Percentiles rank a stretch among this genome's conserved stretches.
Conservation (phyloP, 2,888 invertebrate species). For the Tinea trinotella region DNA sequence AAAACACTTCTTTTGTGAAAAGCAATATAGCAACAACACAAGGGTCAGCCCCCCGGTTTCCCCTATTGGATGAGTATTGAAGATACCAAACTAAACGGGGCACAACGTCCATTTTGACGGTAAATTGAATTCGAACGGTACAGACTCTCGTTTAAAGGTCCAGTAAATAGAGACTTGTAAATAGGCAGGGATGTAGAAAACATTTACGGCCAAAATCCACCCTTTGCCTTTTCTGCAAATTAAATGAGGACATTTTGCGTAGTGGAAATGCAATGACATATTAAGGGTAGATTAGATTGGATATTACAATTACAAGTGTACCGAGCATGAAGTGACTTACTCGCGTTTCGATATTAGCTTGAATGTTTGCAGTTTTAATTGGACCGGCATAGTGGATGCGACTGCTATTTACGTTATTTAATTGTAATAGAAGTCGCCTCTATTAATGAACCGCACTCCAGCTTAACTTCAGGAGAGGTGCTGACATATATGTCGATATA, state of each 20-base stretch:
- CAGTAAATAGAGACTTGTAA: slow-evolving; percentile 59
- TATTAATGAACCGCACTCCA: no score
- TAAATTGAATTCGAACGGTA: slow-evolving; percentile 63
- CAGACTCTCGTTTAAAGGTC: slow-evolving; percentile 44
- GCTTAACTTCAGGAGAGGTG: no score
- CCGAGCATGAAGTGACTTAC: no score
- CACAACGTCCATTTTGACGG: slow-evolving; percentile 54
- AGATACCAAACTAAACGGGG: slow-evolving; percentile 39
- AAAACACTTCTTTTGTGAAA: neutral
- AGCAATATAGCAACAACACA: neutral
- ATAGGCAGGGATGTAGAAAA: slow-evolving; percentile 54
- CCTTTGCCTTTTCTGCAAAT: slow-evolving; percentile 59
- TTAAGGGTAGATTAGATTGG: neutral
- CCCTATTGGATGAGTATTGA: slow-evolving; percentile 21
- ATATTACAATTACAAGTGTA: no score
- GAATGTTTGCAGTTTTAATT: no score
- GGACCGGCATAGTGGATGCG: no score
- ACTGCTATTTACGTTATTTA: no score
- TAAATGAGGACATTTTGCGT: slow-evolving; percentile 37
- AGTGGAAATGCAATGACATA: neutral
- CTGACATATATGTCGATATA: no score
- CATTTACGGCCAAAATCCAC: slow-evolving; percentile 50
- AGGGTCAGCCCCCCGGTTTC: neutral
- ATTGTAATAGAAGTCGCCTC: no score
- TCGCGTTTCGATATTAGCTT: no score